Base-by-base conservation (phyloP, 2,113 vertebrate genomes). In the Phrynosoma blainvillii region DNA sequence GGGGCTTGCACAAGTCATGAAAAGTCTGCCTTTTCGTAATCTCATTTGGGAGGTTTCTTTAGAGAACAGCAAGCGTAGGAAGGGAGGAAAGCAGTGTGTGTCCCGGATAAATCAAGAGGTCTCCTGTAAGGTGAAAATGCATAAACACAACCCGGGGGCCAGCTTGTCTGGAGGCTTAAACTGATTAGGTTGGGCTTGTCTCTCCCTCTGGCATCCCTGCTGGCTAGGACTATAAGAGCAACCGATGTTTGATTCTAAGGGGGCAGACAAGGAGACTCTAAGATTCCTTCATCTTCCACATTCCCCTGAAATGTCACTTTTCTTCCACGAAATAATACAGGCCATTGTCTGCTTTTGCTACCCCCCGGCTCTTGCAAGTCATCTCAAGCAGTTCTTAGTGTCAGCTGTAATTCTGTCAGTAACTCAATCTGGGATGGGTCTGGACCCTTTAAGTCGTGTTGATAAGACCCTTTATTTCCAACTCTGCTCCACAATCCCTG, bases 331-430 rank as follows among this genome's bases (percentile, higher is more conserved):
- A 93, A 97, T 96, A 98, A 98, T 97, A 94, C 96, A 59, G 93
- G 91, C 97, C 96, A 97, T 98, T 98, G 97, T 98, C 94, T 96
- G 92, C 94, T 88, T 85, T 92, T 96, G 47, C 66, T 2, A 4
- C 42, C 68, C 40, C 70, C 93, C 93, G 89, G 92, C 90, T 27
- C 27, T 92, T 84, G 68, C 62, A 90, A 95, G 95, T 94, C 97
- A 97, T 97, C 97, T 96, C 96, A 97, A 97, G 96, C 97, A 96
- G 97, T 96, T 98, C 96, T 98, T 97, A 97, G 97, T 97, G 97
- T 98, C 97, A 97, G 95, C 97, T 97, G 97, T 97, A 98, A 98
- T 98, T 98, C 97, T 96, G 96, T 94, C 96, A 96, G 98, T 97
- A 98, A 98, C 96, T 96, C 92, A 94, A 98, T 95, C 96, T 89